Base-by-base conservation (phyloP, 2,888 invertebrate genomes). In the Acleris literana region DNA sequence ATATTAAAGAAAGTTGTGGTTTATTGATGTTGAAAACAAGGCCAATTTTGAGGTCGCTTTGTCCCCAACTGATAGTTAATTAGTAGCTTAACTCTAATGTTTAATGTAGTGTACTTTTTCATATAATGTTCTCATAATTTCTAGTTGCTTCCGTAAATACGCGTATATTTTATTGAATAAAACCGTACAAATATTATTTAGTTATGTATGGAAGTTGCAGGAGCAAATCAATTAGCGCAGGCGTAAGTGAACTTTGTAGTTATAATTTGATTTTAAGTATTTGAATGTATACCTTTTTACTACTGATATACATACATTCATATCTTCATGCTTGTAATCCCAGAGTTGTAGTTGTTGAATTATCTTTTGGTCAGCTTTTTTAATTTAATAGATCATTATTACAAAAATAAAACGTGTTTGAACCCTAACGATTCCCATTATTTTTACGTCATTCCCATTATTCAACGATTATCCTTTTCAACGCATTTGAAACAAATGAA, bases 51-150 rank as follows among this genome's bases (percentile, higher is more conserved):
- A 18, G n/a, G 53, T 25, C 44, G 33, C 33, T 22, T 62, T 33
- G 48, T 33, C 54, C 54, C 33, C 33, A 48, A 55, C 48, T 55
- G 13, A 13, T 44, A 48, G 54, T 48, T 62, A 54, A 55, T 62
- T 54, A 62, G 33, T 44, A 44, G n/a, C 44, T 44, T n/a, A 5
- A 44, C 6, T n/a, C n/a, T n/a, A n/a, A n/a, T n/a, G n/a, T n/a
- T n/a, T n/a, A 44, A n/a, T 44, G 16, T 16, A 16, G 13, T 43
- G 13, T 44, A 25, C 6, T 6, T 25, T n/a, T n/a, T n/a, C n/a
- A 7, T 7, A 7, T 25, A 25, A 25, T 2, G 7, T 25, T 6
- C 6, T 7, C 1, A 6, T 1, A 1, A 16, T 44, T 44, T 44
- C n/a, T 16, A 16, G 16, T 44, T 16, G 9, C 16, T n/a, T 44